phyloP scores from a whole-genome alignment of 2,888 invertebrate genomes.

The Drosophila setosimentum region DNA sequence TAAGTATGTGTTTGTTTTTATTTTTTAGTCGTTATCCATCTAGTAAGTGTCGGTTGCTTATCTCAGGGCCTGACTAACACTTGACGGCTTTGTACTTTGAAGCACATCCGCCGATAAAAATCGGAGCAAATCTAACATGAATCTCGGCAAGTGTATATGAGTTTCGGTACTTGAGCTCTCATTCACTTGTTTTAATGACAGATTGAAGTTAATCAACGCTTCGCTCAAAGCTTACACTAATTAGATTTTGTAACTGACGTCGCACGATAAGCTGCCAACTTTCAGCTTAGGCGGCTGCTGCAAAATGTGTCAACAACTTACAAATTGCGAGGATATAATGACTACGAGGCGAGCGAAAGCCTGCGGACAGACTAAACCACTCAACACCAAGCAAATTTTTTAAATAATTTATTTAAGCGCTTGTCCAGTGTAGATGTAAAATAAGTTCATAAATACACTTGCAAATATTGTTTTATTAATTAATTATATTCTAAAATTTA shows the following conservation, averaged over 20 bases:
- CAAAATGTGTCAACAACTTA: constrained; percentile 47
- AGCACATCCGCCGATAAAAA: constrained; percentile 54
- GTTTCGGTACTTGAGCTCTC: constrained; percentile 19
- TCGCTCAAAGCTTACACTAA: constrained; percentile 70
- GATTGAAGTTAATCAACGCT: constrained; percentile 64
- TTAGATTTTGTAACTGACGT: constrained; percentile 63
- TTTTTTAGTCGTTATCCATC: constrained; percentile 6
- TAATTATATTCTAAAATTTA: background rate
- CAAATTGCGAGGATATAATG: background rate
- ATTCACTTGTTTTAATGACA: constrained; percentile 44
- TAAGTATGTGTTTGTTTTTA: constrained; percentile 1
- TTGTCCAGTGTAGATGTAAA: constrained; percentile 21
- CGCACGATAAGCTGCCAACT: constrained; percentile 52
- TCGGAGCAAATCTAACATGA: constrained; percentile 13
- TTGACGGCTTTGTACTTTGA: constrained; percentile 24
- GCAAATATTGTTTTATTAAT: background rate
- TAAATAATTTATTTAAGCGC: constrained; percentile 59
- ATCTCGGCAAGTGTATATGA: constrained; percentile 8
- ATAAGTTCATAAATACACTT: constrained; percentile 17
- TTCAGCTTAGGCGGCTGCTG: constrained; percentile 46
- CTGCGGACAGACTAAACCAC: background rate
- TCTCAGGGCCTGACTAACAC: constrained; percentile 44
- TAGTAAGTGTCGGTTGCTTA: constrained; percentile 17
- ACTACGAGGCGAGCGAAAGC: background rate
- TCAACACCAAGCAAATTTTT: constrained; percentile 40